Percentiles rank a stretch among this genome's conserved stretches.
Conservation (phyloP, 2,113 vertebrate genomes). For the Sminthopsis crassicaudata region DNA sequence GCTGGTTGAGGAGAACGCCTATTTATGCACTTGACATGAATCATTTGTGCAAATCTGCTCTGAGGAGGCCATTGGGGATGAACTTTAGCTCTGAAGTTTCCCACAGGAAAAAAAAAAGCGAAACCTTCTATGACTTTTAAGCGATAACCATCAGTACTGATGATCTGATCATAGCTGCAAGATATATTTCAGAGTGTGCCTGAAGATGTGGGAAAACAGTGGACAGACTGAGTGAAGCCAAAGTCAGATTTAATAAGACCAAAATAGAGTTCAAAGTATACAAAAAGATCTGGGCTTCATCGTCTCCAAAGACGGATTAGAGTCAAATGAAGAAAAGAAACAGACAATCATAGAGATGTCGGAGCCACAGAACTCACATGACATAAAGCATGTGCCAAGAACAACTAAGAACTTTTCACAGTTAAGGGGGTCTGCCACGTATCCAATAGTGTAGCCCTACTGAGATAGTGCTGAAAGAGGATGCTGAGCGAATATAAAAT, state of each 20-base stretch:
- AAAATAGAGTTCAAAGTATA: constrained; percentile 70
- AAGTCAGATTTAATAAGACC: constrained; percentile 68
- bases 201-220: constrained; percentile 51
- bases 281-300: constrained; percentile 56
- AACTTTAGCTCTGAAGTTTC: constrained; percentile 54
- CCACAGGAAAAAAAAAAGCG: constrained; percentile 23
- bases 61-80: constrained; percentile 32
- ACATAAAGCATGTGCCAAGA: constrained; percentile 27
- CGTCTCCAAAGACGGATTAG: constrained; percentile 70
- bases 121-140: constrained; percentile 20
- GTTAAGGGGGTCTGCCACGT: constrained; percentile 12
- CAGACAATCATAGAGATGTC: constrained; percentile 36
- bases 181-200: constrained; percentile 53
- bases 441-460: constrained; percentile 44
- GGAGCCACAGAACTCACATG: constrained; percentile 63
- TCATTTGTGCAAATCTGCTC: constrained; percentile 57
- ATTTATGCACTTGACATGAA: constrained; percentile 64
- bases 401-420: constrained; percentile 47
- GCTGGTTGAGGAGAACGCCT: constrained; percentile 38
- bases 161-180: constrained; percentile 45
- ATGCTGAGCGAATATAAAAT: constrained; percentile 6
- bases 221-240: constrained; percentile 34
- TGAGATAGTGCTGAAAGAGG: constrained; percentile 34
- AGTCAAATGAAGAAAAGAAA: constrained; percentile 50
- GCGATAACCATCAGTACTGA: constrained; percentile 45